A percentile compares a stretch with the other conserved stretches of the same genome.
Conservation (phyloP, 2,797 vertebrate species). For the Coracias cyanogaster region DNA sequence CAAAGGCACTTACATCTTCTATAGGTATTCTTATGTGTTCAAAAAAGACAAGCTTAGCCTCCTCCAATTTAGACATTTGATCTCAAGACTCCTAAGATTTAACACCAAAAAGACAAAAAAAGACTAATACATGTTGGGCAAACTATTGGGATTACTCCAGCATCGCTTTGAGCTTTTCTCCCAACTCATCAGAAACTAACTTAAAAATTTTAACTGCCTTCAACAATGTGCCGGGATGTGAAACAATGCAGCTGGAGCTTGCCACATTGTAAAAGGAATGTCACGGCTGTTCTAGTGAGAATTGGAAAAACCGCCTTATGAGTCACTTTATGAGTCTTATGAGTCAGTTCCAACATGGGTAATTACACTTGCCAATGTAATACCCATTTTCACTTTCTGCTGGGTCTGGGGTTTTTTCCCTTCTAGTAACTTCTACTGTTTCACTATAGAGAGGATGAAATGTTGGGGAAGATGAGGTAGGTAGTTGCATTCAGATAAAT, state of each 20-base stretch:
- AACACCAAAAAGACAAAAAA: background rate
- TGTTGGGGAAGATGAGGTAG: background rate
- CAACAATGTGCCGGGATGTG: background rate
- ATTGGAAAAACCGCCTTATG: background rate
- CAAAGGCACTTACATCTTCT: background rate
- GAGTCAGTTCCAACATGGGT: background rate
- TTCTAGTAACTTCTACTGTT: background rate
- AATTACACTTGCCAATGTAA: background rate
- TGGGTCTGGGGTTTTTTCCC: background rate
- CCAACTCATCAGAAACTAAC: background rate
- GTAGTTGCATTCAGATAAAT: background rate
- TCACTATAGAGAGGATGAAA: background rate
- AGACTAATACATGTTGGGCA: background rate
- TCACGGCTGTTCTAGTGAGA: background rate
- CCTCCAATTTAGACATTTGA: background rate
- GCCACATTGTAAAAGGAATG: background rate
- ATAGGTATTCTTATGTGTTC: background rate
- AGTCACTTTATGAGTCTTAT: background rate
- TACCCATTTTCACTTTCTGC: background rate
- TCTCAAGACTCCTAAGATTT: background rate
- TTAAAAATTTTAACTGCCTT: background rate
- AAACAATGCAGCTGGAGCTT: background rate
- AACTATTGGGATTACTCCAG: background rate
- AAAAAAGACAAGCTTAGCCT: background rate
- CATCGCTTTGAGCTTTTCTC: background rate